phyloP scores from a whole-genome alignment of 2,113 vertebrate genomes.

The Lamprotornis superbus region DNA sequence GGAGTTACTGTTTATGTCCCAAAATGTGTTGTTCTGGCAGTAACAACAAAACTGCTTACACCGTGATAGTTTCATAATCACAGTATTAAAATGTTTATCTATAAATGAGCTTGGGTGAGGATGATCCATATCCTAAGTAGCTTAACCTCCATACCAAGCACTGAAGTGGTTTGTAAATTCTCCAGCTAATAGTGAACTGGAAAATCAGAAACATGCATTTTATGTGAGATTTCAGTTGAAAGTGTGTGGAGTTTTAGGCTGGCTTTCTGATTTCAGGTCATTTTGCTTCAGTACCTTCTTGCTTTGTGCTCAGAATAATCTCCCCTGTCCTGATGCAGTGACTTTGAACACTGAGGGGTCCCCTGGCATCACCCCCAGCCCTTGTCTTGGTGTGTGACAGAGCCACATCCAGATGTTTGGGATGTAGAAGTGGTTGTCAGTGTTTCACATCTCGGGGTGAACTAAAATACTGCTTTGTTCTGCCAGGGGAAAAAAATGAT shows the following conservation, averaged over 20 bases:
- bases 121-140: constrained; percentile 56
- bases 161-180: constrained; percentile 21
- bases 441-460: neutral
- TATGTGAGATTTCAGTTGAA: neutral
- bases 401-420: neutral
- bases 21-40: constrained; percentile 5
- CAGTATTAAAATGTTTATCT: constrained; percentile 50
- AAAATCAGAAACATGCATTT: neutral
- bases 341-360: neutral
- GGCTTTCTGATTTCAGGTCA: neutral
- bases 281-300: neutral
- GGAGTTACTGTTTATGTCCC: neutral
- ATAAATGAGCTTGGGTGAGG: constrained; percentile 55
- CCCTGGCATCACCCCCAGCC: neutral
- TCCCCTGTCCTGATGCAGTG: neutral
- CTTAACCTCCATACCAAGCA: constrained; percentile 34
- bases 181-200: neutral
- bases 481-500: neutral
- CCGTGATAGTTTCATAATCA: constrained; percentile 31
- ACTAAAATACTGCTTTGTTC: neutral
- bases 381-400: neutral
- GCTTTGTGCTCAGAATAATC: neutral
- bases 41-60: constrained; percentile 20
- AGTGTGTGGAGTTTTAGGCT: neutral
- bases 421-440: neutral